A percentile compares a stretch with the other conserved stretches of the same genome.
Conservation (phyloP, 2,113 vertebrate species). For the Phoxinus phoxinus region DNA sequence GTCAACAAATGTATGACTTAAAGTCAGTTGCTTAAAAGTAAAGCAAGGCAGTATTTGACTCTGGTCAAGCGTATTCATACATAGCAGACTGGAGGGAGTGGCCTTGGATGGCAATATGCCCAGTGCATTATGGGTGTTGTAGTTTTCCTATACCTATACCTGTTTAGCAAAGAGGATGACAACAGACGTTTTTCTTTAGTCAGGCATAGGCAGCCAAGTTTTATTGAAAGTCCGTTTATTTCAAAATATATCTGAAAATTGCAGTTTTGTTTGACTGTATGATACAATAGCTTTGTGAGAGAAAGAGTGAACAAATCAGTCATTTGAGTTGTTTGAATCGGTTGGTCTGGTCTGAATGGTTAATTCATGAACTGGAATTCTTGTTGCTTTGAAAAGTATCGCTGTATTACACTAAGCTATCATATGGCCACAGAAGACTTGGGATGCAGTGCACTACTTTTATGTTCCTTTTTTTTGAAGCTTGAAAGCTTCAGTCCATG, state of each 20-base stretch:
- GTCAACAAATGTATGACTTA: no score
- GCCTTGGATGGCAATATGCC: no score
- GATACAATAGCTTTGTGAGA: background rate
- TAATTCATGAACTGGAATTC: background rate
- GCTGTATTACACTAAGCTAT: background rate
- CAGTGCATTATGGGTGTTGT: no score
- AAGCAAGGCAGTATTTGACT: no score
- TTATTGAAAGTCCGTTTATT: no score
- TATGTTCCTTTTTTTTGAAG: background rate
- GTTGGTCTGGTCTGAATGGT: background rate
- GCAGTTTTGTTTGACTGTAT: background rate
- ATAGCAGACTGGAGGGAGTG: no score
- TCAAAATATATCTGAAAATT: background rate
- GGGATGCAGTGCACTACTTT: background rate
- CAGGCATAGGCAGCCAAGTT: no score
- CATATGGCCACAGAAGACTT: background rate
- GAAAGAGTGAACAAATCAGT: background rate
- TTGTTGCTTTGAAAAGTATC: background rate
- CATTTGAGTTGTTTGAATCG: background rate
- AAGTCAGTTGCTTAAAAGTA: no score
- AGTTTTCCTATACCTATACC: no score
- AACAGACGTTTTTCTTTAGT: no score
- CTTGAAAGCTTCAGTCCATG: background rate
- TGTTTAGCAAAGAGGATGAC: no score
- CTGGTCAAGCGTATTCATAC: no score